A percentile compares a stretch with the other conserved stretches of the same genome.
phyloP scores from a whole-genome alignment of 2,888 invertebrate species.

The Drosophila barbarae region DNA sequence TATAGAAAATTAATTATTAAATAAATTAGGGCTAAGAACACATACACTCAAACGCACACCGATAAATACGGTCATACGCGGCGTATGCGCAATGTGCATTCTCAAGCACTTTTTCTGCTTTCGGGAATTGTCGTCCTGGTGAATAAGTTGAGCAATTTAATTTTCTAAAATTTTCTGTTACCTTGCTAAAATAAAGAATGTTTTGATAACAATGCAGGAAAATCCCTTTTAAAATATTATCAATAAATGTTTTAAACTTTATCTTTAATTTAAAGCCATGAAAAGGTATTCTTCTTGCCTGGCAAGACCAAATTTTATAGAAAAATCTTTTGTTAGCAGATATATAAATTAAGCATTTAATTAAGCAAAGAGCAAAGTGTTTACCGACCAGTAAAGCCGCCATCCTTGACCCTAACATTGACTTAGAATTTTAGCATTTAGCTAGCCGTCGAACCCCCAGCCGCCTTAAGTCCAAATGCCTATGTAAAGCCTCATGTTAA shows the following conservation, averaged over 20 bases:
- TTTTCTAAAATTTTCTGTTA: not conserved
- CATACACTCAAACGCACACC: constrained; percentile 4
- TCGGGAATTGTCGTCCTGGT: not conserved
- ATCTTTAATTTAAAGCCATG: not conserved
- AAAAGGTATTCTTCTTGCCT: not conserved
- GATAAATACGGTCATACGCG: constrained; percentile 22
- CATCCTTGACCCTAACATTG: constrained; percentile 29
- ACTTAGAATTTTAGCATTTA: constrained; percentile 4
- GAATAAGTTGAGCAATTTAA: too few species aligned
- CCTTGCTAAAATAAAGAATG: not conserved
- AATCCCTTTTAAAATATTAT: too few species aligned
- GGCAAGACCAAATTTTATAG: not conserved
- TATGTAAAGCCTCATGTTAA: constrained; percentile 28
- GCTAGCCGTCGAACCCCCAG: not conserved
- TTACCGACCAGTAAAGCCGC: not conserved
- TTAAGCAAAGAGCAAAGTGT: not conserved
- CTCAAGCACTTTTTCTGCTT: constrained; percentile 22
- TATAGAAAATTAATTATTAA: not conserved
- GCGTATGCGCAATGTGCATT: constrained; percentile 40
- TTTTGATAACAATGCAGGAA: too few species aligned
- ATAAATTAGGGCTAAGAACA: constrained; percentile 49
- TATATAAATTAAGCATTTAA: not conserved
- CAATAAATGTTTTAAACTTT: not conserved
- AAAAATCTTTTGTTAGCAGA: not conserved
- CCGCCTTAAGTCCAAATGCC: constrained; percentile 17